phyloP scores from a whole-genome alignment of 2,113 vertebrate genomes.

The Chloropsis hardwickii region DNA sequence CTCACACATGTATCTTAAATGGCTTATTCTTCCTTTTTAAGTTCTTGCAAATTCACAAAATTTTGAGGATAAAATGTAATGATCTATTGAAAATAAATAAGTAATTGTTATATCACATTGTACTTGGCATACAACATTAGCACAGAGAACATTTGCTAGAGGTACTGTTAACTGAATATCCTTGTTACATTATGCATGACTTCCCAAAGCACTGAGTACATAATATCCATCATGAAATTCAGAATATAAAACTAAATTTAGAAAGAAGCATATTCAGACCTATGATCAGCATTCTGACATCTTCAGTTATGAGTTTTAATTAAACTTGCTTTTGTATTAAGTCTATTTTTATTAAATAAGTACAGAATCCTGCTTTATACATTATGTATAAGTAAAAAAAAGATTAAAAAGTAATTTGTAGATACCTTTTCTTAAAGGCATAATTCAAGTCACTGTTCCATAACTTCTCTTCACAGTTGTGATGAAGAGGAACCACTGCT shows the following conservation, averaged over 20 bases:
- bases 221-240: slow-evolving; percentile 55
- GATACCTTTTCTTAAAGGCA: background rate
- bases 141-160: slow-evolving; percentile 42
- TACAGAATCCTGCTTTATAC: background rate
- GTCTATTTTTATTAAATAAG: slow-evolving; percentile 24
- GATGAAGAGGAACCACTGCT: background rate
- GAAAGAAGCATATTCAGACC: background rate
- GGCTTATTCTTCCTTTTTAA: background rate
- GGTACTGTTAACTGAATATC: slow-evolving; percentile 41
- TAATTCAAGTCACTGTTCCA: background rate
- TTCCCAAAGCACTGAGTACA: slow-evolving; percentile 32
- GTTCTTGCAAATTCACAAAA: background rate
- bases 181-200: slow-evolving; percentile 49
- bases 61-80: slow-evolving; percentile 11
- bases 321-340: slow-evolving; percentile 37
- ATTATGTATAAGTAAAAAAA: background rate
- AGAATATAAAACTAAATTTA: slow-evolving; percentile 36
- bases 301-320: slow-evolving; percentile 36
- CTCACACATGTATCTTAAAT: background rate
- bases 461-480: background rate
- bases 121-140: background rate
- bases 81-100: slow-evolving; percentile 29
- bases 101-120: slow-evolving; percentile 3
- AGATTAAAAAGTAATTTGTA: background rate
- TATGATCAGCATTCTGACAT: slow-evolving; percentile 20